Conservation (phyloP, 2,888 invertebrate genomes). For the Euphydryas editha region DNA sequence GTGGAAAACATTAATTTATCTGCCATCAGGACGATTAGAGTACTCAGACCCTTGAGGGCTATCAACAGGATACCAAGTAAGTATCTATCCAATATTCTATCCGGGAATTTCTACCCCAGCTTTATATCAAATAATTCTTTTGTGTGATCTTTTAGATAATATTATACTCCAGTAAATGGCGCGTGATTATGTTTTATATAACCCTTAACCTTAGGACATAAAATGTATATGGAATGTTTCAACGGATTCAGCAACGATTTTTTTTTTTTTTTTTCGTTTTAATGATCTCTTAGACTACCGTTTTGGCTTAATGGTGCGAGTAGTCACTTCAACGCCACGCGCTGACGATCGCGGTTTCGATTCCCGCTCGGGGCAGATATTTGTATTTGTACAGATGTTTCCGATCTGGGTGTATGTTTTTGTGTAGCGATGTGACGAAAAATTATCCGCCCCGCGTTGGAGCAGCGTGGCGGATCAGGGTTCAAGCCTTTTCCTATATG, state of each 20-base stretch:
- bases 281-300: too few relatives aligned
- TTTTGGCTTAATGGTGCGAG: too few relatives aligned
- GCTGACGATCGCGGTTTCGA: too few relatives aligned
- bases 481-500: too few relatives aligned
- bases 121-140: constrained; percentile 25
- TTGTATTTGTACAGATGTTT: too few relatives aligned
- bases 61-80: constrained; percentile 99
- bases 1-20: constrained; percentile 99
- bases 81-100: constrained; percentile 64
- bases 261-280: too few relatives aligned
- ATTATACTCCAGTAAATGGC: constrained; percentile 10
- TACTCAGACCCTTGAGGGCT: constrained; percentile 97
- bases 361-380: too few relatives aligned
- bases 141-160: constrained; percentile 21
- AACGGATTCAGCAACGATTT: neutral
- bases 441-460: too few relatives aligned
- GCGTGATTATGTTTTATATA: constrained; percentile 11
- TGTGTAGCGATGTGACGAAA: too few relatives aligned
- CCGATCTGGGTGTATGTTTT: too few relatives aligned
- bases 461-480: too few relatives aligned
- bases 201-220: neutral
- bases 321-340: too few relatives aligned
- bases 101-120: neutral
- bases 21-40: constrained; percentile 98
- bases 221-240: neutral